phyloP scores from a whole-genome alignment of 2,113 vertebrate genomes.

The Trochalopteron elliotii region DNA sequence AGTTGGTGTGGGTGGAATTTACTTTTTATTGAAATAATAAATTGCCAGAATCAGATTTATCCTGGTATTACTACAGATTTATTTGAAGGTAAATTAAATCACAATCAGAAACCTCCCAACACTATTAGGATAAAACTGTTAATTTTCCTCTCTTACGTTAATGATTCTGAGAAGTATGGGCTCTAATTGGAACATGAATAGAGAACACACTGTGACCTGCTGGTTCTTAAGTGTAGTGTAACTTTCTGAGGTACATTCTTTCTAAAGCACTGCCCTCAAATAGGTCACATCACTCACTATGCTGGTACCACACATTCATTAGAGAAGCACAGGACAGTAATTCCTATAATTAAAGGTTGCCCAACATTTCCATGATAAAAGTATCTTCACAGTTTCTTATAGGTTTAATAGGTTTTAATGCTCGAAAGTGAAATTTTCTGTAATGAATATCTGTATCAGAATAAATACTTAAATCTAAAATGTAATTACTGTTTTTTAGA shows the following conservation, averaged over 20 bases:
- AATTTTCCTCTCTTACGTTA: neutral
- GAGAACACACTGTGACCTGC: conserved; percentile 32
- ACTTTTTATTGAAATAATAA: neutral
- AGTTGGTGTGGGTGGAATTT: conserved; percentile 28
- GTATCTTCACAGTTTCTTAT: neutral
- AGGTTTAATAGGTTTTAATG: neutral
- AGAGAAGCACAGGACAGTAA: neutral
- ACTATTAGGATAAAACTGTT: neutral
- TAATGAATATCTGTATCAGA: neutral
- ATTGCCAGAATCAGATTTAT: neutral
- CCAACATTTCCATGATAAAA: neutral
- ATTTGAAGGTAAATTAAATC: neutral
- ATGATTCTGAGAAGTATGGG: neutral
- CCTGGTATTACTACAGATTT: neutral
- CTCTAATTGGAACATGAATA: conserved; percentile 51
- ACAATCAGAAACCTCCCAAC: neutral
- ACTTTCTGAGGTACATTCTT: conserved; percentile 2
- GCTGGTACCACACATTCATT: neutral
- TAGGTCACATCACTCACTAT: neutral
- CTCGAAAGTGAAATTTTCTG: neutral
- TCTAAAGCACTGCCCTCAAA: conserved; percentile 7
- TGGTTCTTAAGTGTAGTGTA: neutral
- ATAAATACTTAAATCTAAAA: neutral
- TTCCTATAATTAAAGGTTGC: conserved; percentile 4
- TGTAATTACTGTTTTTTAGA: conserved; percentile 16